These are phyloP conservation scores for Phorcus lineatus DNA, from an alignment of 2,888 invertebrate genomes.

Conservation along the genomic window DNA sequence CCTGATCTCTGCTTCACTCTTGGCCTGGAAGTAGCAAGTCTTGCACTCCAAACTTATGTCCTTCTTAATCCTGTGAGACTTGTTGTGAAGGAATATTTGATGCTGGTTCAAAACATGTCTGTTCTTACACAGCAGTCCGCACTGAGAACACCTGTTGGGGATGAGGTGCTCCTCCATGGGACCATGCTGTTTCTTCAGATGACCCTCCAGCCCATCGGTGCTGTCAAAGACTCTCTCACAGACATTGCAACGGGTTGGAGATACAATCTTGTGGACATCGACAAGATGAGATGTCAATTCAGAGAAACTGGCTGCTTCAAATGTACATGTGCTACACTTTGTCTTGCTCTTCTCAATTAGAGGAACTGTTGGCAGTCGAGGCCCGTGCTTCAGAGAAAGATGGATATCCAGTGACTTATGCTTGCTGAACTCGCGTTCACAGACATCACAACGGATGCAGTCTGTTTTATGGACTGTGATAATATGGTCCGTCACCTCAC, in stretches of 20 bases:
- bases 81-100: conserved; percentile 29
- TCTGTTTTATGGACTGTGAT: not conserved
- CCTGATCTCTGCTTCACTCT: conserved; percentile 36
- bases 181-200: conserved; percentile 51
- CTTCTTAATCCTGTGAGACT: not conserved
- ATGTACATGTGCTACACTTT: not conserved
- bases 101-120: conserved; percentile 28
- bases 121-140: conserved; percentile 38
- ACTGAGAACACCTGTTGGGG: conserved; percentile 36
- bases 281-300: not conserved
- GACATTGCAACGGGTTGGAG: conserved; percentile 45
- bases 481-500: conserved; percentile 4
- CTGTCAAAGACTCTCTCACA: conserved; percentile 52
- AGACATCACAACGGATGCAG: conserved; percentile 16
- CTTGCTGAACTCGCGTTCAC: conserved; percentile 5
- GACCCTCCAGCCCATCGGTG: conserved; percentile 35
- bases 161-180: conserved; percentile 34
- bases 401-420: not conserved
- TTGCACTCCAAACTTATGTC: conserved; percentile 31
- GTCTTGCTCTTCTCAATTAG: not conserved
- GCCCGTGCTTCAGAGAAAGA: conserved; percentile 12
- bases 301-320: not conserved
- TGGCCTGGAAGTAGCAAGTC: conserved; percentile 42
- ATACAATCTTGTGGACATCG: not conserved
- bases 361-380: not conserved